phyloP scores from a whole-genome alignment of 1,140 invertebrate genomes.

The Papilio xuthus region DNA sequence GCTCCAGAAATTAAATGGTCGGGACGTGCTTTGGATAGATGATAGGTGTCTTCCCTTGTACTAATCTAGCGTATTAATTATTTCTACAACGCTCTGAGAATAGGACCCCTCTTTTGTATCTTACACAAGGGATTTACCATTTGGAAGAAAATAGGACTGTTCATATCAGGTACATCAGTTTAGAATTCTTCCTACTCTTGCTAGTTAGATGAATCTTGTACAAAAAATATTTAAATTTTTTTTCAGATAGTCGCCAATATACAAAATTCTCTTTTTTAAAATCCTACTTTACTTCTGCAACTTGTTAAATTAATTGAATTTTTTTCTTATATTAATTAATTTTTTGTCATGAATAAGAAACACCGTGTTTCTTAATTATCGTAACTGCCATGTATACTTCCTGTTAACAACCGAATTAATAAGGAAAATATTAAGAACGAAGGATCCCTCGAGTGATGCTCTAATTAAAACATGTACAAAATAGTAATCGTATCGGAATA shows the following conservation, averaged over 20 bases:
- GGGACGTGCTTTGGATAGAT: conserved; percentile 47
- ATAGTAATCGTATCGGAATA: not conserved
- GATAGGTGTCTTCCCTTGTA: conserved; percentile 38
- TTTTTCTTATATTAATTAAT: not conserved
- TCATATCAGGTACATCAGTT: not conserved
- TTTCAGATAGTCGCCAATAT: no score
- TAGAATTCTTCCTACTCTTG: not conserved
- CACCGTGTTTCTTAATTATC: not conserved
- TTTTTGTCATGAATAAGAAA: not conserved
- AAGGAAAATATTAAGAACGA: not conserved
- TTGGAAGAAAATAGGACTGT: conserved; percentile 8
- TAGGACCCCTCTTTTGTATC: conserved; percentile 13
- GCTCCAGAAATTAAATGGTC: conserved; percentile 62
- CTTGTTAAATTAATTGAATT: not conserved
- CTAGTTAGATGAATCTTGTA: not conserved
- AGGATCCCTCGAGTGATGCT: not conserved
- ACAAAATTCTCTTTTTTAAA: no score
- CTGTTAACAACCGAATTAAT: not conserved
- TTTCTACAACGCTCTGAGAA: conserved; percentile 19
- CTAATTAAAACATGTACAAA: not conserved
- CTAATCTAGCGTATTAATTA: conserved; percentile 23
- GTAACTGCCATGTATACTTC: not conserved
- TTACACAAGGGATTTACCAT: conserved; percentile 22
- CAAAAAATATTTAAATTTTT: not conserved
- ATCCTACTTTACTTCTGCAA: not conserved